phyloP scores from a whole-genome alignment of 1,140 invertebrate genomes.

The Eriocheir sinensis region DNA sequence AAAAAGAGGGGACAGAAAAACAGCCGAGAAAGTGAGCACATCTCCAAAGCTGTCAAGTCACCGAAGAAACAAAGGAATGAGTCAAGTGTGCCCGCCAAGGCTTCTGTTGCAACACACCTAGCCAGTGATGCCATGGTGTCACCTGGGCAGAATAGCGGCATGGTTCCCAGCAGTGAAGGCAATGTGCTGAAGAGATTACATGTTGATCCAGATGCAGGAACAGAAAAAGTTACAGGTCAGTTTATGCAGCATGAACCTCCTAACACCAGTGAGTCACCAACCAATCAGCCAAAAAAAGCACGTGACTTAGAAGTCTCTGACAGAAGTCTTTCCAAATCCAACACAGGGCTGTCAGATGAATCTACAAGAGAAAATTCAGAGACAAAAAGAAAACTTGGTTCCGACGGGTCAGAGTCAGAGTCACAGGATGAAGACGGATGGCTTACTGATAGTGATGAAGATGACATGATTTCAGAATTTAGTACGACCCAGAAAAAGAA shows the following conservation, averaged over 20 bases:
- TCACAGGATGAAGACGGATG: background rate
- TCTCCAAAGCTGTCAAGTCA: background rate
- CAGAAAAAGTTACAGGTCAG: no score
- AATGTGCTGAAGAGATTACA: background rate
- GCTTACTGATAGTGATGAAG: background rate
- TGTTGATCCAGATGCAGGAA: no score
- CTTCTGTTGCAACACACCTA: no score
- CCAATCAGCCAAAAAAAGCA: background rate
- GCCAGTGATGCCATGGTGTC: no score
- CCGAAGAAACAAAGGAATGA: background rate
- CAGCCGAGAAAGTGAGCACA: background rate
- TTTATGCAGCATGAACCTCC: no score
- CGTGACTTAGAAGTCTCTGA: background rate
- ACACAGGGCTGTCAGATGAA: background rate
- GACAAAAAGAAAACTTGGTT: background rate
- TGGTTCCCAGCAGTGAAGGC: background rate
- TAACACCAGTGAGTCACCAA: no score
- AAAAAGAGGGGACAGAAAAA: no score
- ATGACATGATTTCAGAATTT: background rate
- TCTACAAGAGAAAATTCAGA: background rate
- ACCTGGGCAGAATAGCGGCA: no score
- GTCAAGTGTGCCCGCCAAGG: no score
- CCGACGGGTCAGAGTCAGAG: background rate
- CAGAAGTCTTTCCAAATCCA: background rate
- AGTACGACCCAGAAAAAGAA: background rate